A percentile compares a stretch with the other conserved stretches of the same genome.
Evolutionary conservation across 2,888 invertebrate genomes (phyloP).

Genomic region (Synergus laeviventris): DNA sequence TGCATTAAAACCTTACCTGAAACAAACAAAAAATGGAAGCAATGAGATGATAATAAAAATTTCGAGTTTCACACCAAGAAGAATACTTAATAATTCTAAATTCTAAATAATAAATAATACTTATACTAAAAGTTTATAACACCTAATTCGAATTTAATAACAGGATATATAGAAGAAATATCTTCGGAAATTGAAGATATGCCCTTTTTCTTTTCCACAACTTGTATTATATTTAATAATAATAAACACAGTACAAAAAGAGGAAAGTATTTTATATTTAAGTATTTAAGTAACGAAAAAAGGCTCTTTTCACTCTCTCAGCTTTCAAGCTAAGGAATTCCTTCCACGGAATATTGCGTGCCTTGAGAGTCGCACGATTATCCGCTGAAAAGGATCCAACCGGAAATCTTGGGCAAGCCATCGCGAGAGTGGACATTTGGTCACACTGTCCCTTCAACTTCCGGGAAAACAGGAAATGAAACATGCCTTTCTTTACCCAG

Average conservation of each 20-base stretch:
- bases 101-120: too few species aligned
- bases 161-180: too few species aligned
- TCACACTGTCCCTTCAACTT: constrained; percentile 39
- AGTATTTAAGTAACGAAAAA: not conserved
- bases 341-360: constrained; percentile 55
- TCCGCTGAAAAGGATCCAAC: constrained; percentile 50
- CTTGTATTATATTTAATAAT: not conserved
- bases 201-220: not conserved
- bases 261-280: not conserved
- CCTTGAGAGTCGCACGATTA: constrained; percentile 44
- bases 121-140: too few species aligned
- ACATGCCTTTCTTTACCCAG: not conserved
- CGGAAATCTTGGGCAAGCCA: constrained; percentile 51
- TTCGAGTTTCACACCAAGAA: too few species aligned
- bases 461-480: constrained; percentile 43
- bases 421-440: constrained; percentile 32
- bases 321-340: constrained; percentile 37
- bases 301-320: not conserved
- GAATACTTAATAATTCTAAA: too few species aligned
- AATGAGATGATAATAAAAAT: too few species aligned
- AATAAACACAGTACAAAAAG: not conserved
- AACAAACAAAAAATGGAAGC: too few species aligned
- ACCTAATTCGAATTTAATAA: too few species aligned
- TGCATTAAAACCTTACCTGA: too few species aligned
- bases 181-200: not conserved